These are phyloP conservation scores for Lytechinus variegatus DNA, from an alignment of 35 echinoderm and acorn worm species.

Conservation along the genomic window DNA sequence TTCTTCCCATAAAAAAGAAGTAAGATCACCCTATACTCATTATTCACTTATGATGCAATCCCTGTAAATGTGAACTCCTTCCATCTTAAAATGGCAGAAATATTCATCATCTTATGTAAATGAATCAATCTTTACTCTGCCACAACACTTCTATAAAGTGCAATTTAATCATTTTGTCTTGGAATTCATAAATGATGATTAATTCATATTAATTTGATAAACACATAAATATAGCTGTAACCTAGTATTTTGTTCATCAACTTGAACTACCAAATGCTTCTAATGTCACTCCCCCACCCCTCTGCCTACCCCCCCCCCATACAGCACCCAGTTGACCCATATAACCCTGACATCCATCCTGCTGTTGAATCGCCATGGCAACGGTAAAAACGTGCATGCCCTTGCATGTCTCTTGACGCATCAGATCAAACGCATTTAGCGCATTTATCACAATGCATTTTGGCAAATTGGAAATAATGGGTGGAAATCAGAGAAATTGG, in stretches of 20 bases:
- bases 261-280: too few relatives aligned
- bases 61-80: too few relatives aligned
- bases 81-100: too few relatives aligned
- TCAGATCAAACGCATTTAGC: background rate
- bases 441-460: constrained; percentile 24
- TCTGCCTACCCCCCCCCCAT: background rate
- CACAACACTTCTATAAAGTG: too few relatives aligned
- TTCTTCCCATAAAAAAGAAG: too few relatives aligned
- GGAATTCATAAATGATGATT: too few relatives aligned
- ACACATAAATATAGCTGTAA: background rate
- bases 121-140: too few relatives aligned
- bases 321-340: background rate
- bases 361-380: background rate
- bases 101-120: too few relatives aligned
- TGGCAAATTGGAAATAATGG: constrained; percentile 15
- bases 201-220: background rate
- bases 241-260: too few relatives aligned
- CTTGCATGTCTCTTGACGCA: background rate
- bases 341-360: background rate
- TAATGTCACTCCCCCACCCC: background rate
- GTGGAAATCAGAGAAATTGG: constrained; percentile 18
- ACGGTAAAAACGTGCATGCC: background rate
- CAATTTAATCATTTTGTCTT: too few relatives aligned
- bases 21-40: too few relatives aligned
- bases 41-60: too few relatives aligned